A percentile compares a stretch with the other conserved stretches of the same genome.
phyloP scores from a whole-genome alignment of 1,140 invertebrate species.

The Tetragonula clypearis region DNA sequence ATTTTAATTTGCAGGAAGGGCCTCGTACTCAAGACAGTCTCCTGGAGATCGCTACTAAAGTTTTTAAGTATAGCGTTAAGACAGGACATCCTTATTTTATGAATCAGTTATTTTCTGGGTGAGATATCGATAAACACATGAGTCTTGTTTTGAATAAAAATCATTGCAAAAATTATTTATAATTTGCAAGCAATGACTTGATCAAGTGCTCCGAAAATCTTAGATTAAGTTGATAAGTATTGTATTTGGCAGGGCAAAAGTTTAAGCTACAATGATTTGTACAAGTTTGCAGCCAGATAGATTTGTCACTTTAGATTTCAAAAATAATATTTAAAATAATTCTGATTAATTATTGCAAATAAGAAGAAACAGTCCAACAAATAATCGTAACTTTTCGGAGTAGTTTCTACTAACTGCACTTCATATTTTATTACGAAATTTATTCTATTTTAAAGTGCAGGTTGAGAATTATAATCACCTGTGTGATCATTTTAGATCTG shows the following conservation, averaged over 20 bases:
- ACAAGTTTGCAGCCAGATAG: too few relatives aligned
- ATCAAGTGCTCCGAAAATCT: not conserved
- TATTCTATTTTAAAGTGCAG: not conserved
- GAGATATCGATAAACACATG: conserved; percentile 34
- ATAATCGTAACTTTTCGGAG: too few relatives aligned
- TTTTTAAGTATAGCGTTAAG: conserved; percentile 82
- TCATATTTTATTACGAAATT: not conserved
- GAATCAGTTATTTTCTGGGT: conserved; percentile 83
- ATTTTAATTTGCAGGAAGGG: conserved; percentile 71
- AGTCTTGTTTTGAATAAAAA: not conserved
- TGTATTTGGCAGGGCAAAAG: too few relatives aligned
- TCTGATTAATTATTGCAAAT: too few relatives aligned
- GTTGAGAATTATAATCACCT: not conserved
- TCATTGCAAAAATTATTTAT: not conserved
- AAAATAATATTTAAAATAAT: too few relatives aligned
- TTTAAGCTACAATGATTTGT: too few relatives aligned
- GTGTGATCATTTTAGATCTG: not conserved
- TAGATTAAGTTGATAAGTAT: too few relatives aligned
- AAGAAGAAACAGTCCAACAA: too few relatives aligned
- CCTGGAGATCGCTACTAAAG: conserved; percentile 74
- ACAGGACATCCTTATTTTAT: conserved; percentile 83
- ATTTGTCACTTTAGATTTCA: too few relatives aligned
- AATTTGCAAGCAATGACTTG: not conserved
- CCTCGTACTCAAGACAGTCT: conserved; percentile 77
- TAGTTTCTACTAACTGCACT: too few relatives aligned